phyloP scores from a whole-genome alignment of 2,113 vertebrate species.

The Calonectris borealis region DNA sequence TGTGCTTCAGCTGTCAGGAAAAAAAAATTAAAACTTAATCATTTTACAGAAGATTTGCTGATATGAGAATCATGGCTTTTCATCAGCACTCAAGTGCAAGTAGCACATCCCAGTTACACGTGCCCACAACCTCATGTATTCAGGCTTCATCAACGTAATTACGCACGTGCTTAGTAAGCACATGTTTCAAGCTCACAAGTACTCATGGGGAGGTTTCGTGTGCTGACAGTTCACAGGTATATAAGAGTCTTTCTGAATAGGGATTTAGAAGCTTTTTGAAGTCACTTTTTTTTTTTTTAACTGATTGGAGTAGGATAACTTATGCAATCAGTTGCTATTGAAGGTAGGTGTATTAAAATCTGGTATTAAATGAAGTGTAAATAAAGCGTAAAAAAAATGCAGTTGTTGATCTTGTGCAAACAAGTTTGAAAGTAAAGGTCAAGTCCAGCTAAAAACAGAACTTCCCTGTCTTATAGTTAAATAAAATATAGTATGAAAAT shows the following conservation, averaged over 20 bases:
- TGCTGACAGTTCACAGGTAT: not conserved
- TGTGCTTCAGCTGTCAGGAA: not conserved
- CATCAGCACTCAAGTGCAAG: not conserved
- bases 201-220: not conserved
- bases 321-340: not conserved
- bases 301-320: not conserved
- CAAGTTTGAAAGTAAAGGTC: not conserved
- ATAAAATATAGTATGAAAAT: not conserved
- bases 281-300: not conserved
- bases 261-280: not conserved
- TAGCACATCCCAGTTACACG: not conserved
- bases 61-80: not conserved
- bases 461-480: not conserved
- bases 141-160: not conserved
- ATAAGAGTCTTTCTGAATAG: not conserved
- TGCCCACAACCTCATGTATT: not conserved
- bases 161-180: not conserved
- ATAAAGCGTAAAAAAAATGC: not conserved
- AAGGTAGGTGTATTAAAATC: not conserved
- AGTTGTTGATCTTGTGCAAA: not conserved
- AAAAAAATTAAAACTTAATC: not conserved
- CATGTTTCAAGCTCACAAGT: not conserved
- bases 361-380: not conserved
- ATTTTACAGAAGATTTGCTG: not conserved
- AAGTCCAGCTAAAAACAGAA: not conserved